Base-by-base conservation (phyloP, 2,113 vertebrate species). In the Zapornia atra region DNA sequence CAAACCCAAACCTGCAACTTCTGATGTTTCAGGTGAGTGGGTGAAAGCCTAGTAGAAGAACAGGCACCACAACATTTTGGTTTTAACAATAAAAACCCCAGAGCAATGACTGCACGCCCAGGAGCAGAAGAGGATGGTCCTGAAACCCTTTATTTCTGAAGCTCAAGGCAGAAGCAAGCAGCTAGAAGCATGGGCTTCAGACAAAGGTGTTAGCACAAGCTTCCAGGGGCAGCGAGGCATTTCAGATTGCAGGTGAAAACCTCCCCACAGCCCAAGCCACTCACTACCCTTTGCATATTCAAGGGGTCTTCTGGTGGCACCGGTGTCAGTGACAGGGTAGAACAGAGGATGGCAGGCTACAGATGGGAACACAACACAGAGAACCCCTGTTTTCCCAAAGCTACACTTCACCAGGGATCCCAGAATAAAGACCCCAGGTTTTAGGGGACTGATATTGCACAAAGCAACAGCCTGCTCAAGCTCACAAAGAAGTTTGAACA, bases 11-110 rank as follows among this genome's bases (percentile, higher is more conserved):
- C 46, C 21, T 48, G 21, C 9, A 46, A 51, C 24, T 48, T 34
- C 3, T 0, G 12, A 11, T 6, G 2, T 50, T 57, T 38, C 46
- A 70, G 46, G 25, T 8, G 24, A 77, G 66, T 0, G 3, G 8
- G 28, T 54, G 29, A n/a, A 70, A 70, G 12, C 9, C 34, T 22
- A 17, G 9, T 5, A 50, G 34, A 20, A 9, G 65, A 50, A 51
- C 0, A 1, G 4, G 38, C 4, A n/a, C 8, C 4, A 17, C 0
- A 3, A 0, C 7, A 8, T 12, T 72, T 26, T 10, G 9, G 20
- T 33, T 76, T 78, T 20, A 60, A 31, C 38, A 44, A 34, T 24
- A 66, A 56, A 84, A 82, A 5, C 6, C 25, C 44, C 11, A 12
- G 8, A 60, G 33, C 9, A 88, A 64, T 34, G 14, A 42, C 25